These are phyloP conservation scores for Pseudomyrmex concolor DNA, from an alignment of 1,140 invertebrate species.

Conservation along the genomic window DNA sequence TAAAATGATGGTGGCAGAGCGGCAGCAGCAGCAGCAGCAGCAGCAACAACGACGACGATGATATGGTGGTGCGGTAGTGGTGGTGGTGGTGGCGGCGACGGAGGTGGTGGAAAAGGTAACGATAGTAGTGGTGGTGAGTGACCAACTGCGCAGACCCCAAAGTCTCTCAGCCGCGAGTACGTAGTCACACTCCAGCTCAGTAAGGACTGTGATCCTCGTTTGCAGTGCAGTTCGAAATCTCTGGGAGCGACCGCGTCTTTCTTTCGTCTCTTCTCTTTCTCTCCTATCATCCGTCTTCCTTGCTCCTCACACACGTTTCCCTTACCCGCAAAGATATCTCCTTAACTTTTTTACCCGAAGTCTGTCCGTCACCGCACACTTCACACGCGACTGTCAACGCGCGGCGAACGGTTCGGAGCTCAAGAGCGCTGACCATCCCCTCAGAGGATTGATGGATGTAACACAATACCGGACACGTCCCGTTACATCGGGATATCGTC, in stretches of 20 bases:
- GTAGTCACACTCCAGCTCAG: constrained; percentile 79
- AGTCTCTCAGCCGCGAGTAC: constrained; percentile 78
- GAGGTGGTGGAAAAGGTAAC: constrained; percentile 44
- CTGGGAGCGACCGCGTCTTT: constrained; percentile 73
- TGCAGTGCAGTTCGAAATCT: constrained; percentile 79
- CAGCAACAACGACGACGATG: constrained; percentile 51
- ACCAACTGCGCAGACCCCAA: constrained; percentile 80
- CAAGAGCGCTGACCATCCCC: not conserved
- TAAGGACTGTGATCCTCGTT: constrained; percentile 80
- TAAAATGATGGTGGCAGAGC: constrained; percentile 62
- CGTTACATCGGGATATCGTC: constrained; percentile 20
- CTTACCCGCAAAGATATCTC: constrained; percentile 49
- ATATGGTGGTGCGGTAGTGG: constrained; percentile 58
- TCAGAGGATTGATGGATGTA: constrained; percentile 37
- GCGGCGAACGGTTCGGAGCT: not conserved
- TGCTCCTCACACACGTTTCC: constrained; percentile 22
- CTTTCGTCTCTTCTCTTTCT: constrained; percentile 70
- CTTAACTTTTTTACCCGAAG: constrained; percentile 51
- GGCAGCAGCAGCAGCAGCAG: constrained; percentile 59
- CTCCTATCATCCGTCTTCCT: constrained; percentile 15
- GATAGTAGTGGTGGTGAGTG: constrained; percentile 61
- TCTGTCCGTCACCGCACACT: not conserved
- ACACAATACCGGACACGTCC: constrained; percentile 13
- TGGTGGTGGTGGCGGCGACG: constrained; percentile 57
- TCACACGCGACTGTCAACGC: constrained; percentile 18